Conservation (phyloP, 2,888 invertebrate species). For the Cryptophagus acutangulus region DNA sequence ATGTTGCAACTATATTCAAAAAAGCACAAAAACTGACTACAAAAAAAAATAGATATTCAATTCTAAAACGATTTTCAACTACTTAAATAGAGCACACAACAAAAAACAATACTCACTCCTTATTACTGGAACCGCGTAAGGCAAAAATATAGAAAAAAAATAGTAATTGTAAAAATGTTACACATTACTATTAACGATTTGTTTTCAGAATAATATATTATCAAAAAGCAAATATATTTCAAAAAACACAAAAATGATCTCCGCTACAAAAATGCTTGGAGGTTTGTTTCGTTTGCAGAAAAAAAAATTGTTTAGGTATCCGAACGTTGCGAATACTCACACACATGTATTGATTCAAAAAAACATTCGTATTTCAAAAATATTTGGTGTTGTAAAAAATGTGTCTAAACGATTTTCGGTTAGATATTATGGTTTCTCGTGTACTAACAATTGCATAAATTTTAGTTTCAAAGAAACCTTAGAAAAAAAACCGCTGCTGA, state of each 20-base stretch:
- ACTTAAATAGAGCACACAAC: slow-evolving; percentile 47
- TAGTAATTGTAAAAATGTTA: slow-evolving; percentile 47
- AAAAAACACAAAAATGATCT: slow-evolving; percentile 39
- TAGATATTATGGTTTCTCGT: background rate
- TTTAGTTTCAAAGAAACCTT: too few relatives aligned
- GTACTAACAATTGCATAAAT: too few relatives aligned
- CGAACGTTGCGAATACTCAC: slow-evolving; percentile 51
- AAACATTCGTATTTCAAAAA: slow-evolving; percentile 16
- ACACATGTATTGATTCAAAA: slow-evolving; percentile 61
- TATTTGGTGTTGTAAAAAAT: slow-evolving; percentile 1
- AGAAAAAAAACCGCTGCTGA: too few relatives aligned
- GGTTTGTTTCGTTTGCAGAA: slow-evolving; percentile 28
- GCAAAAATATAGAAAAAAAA: slow-evolving; percentile 62
- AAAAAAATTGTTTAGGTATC: slow-evolving; percentile 32
- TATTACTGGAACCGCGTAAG: slow-evolving; percentile 65
- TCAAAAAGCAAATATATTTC: slow-evolving; percentile 3
- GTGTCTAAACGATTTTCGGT: background rate
- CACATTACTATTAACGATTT: slow-evolving; percentile 38
- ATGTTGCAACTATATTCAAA: slow-evolving; percentile 16
- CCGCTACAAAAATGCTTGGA: slow-evolving; percentile 52
- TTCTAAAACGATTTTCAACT: slow-evolving; percentile 39
- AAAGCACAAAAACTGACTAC: slow-evolving; percentile 37
- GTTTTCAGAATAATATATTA: too few relatives aligned
- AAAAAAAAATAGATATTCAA: slow-evolving; percentile 39
- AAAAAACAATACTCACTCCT: slow-evolving; percentile 67